Conservation (phyloP, 2,888 invertebrate species). For the Drosophila hamatofila region DNA sequence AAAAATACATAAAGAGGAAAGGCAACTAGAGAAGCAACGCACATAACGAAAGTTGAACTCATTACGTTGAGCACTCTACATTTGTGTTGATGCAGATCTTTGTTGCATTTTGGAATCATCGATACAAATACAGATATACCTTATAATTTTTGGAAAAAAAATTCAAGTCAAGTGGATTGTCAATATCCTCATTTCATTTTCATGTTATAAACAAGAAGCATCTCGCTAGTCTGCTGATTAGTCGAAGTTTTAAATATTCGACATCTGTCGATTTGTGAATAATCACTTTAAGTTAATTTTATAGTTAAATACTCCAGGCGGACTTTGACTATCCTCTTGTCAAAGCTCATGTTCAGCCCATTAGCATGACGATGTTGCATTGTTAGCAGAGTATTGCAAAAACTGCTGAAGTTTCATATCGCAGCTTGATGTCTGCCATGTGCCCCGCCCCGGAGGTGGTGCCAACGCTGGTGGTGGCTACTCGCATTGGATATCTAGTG, state of each 20-base stretch:
- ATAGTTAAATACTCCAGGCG: neutral
- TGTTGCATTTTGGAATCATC: too few species aligned
- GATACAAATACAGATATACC: too few species aligned
- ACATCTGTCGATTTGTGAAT: neutral
- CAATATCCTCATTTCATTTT: too few species aligned
- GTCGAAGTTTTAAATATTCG: conserved; percentile 28
- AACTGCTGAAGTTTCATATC: conserved; percentile 34
- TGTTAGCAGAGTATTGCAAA: conserved; percentile 13
- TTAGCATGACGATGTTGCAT: neutral
- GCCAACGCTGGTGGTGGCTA: neutral
- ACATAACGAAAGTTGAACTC: too few species aligned
- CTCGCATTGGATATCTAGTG: conserved; percentile 36
- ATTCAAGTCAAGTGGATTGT: too few species aligned
- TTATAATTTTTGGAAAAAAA: too few species aligned
- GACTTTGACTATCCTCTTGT: neutral
- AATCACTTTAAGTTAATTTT: neutral
- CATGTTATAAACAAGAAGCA: too few species aligned
- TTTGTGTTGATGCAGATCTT: too few species aligned
- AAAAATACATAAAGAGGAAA: too few species aligned
- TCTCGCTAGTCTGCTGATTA: too few species aligned
- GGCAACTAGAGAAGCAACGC: too few species aligned
- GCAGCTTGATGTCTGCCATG: conserved; percentile 32
- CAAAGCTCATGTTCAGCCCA: neutral
- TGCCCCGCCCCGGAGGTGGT: neutral
- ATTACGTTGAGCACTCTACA: too few species aligned